Evolutionary conservation across 92 coral and sea anemone genomes (phyloP).

Genomic region (Epizoanthus illoricatus): DNA sequence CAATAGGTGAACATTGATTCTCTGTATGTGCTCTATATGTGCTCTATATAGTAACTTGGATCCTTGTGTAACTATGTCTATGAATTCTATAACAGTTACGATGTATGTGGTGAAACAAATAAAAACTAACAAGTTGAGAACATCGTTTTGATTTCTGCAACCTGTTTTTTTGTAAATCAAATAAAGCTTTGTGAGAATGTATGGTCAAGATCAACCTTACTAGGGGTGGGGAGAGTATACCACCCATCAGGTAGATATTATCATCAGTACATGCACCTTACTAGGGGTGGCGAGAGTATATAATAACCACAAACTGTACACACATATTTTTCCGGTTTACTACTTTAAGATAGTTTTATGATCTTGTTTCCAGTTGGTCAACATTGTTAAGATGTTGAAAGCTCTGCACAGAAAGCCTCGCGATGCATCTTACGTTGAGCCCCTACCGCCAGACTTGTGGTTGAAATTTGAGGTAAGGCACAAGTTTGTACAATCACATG

Average conservation of each 20-base stretch:
- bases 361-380: slow-evolving; percentile 61
- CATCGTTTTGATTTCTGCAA: too few relatives aligned
- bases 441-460: slow-evolving; percentile 94
- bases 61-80: too few relatives aligned
- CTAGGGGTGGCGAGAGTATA: neutral
- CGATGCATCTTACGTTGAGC: slow-evolving; percentile 60
- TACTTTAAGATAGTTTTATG: neutral
- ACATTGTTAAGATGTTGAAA: slow-evolving; percentile 79
- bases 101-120: too few relatives aligned
- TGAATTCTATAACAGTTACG: too few relatives aligned
- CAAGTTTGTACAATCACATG: neutral
- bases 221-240: too few relatives aligned
- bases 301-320: neutral
- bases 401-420: slow-evolving; percentile 82
- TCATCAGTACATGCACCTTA: neutral
- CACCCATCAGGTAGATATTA: neutral
- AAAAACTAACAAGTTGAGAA: too few relatives aligned
- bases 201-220: too few relatives aligned
- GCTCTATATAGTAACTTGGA: too few relatives aligned
- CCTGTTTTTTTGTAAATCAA: too few relatives aligned
- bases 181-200: too few relatives aligned
- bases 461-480: slow-evolving; percentile 69
- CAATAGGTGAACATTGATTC: too few relatives aligned
- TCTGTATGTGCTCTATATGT: too few relatives aligned
- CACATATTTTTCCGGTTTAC: neutral